Base-by-base conservation (phyloP, 2,888 invertebrate genomes). In the Leucophenga maculata region DNA sequence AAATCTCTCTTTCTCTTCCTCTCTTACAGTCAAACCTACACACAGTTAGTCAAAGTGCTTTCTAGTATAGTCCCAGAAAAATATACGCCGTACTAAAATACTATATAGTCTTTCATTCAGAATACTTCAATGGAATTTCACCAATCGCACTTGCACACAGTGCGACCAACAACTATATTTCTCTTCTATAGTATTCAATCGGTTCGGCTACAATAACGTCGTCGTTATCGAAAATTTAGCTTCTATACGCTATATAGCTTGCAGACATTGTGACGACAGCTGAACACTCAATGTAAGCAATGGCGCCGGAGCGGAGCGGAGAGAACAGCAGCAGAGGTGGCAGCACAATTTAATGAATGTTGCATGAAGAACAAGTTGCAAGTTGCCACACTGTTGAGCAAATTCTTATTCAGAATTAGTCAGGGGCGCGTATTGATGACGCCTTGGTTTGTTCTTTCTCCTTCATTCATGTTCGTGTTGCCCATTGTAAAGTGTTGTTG, bases 201-300 rank as follows among this genome's bases (percentile, higher is more conserved):
- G 26, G 26, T 2, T 26, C 26, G 26, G 26, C 26, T 26, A 26
- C 18, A 50, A 16, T 16, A 50, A 16, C 16, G 50, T n/a, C n/a
- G 50, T 50, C 50, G 50, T n/a, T 1, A 16, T 50, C 39, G 39
- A 39, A 39, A 39, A 39, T 11, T 39, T 39, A 22, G 4, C 31
- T 71, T 70, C 68, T 75, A 72, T 74, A 74, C 60, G 55, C 69
- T 75, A 72, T 73, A 76, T 59, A 57, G 65, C 75, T 82, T 74
- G 77, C 76, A 83, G 80, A 83, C 80, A 76, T 77, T 65, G 76
- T 83, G 83, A 83, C 80, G 83, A 81, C 80, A 78, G 74, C 71
- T 74, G 52, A 57, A 57, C 65, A 69, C 50, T 50, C 39, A 39
- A 39, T 11, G 11, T 9, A 6, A 9, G 39, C 39, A 39, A 39